Conservation (phyloP, 2,113 vertebrate genomes). For the Dasyornis broadbenti region DNA sequence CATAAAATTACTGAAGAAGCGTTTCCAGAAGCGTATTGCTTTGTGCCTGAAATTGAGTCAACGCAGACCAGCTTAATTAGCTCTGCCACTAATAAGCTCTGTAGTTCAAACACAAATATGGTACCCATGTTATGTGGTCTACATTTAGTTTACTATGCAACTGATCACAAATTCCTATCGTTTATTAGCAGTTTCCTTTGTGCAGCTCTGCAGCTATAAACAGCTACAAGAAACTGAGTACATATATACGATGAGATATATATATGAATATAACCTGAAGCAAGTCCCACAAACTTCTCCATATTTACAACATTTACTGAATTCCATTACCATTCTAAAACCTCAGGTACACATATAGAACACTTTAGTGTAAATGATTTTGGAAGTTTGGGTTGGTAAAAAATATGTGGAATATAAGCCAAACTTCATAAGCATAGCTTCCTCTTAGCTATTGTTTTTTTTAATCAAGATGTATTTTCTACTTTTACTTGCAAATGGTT, state of each 20-base stretch:
- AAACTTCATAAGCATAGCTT: not conserved
- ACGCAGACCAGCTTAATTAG: not conserved
- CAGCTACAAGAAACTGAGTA: not conserved
- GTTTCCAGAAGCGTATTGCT: not conserved
- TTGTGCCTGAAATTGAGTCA: not conserved
- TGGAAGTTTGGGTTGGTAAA: not conserved
- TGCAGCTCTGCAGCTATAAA: not conserved
- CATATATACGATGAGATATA: not conserved
- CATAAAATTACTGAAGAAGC: not conserved
- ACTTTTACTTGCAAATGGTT: not conserved
- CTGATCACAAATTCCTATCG: not conserved
- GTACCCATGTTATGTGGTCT: accelerated
- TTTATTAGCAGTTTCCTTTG: not conserved
- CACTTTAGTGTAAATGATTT: not conserved
- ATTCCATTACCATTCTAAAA: not conserved
- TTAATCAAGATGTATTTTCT: not conserved
- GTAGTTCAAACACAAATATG: not conserved
- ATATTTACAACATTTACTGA: not conserved
- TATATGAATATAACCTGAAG: not conserved
- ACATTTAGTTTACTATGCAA: not conserved
- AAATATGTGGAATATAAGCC: not conserved
- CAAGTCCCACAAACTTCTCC: not conserved
- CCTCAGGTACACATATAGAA: not conserved
- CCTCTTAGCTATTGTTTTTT: not conserved
- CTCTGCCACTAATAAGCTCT: not conserved